Base-by-base conservation (phyloP, 2,797 vertebrate genomes). In the Lepilemur ruficaudatus region DNA sequence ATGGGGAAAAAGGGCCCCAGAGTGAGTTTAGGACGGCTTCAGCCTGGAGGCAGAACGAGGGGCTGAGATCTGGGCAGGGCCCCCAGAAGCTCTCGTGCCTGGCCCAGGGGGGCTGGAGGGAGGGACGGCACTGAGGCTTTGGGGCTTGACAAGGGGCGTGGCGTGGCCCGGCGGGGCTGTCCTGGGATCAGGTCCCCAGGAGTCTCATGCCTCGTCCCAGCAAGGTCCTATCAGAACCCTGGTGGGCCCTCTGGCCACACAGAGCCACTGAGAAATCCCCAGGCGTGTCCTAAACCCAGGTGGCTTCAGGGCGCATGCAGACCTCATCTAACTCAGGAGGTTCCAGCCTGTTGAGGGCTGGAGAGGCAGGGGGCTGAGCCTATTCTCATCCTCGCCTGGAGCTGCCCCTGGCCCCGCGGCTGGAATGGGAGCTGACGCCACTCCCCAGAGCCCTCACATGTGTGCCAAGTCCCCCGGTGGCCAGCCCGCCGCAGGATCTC, bases 11-110 rank as follows among this genome's bases (percentile, higher is more conserved):
- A 22, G 41, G 11, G 20, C 18, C 6, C 15, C 7, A 2, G 25
- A 65, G 18, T 23, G 11, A 23, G 15, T 18, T 41, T 30, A 48
- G 22, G 32, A 14, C 32, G n/a, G 32, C 17, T 10, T 30, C n/a
- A 1, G 23, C 15, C 12, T 23, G 13, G 4, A 2, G 38, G 13
- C 17, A n/a, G 48, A 3, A 35, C 0, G 0, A 12, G 1, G 0
- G 30, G 23, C 41, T 4, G 15, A n/a, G 81, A 52, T 15, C 43
- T 32, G 55, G 46, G 30, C 1, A 0, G 48, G n/a, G 38, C 46
- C 70, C 15, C 22, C 0, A 0, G 52, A 52, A 65, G 41, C n/a
- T 57, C 35, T 35, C 4, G 0, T 4, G 23, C 6, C 76, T 52
- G 22, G 65, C 22, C 14, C 25, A 43, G 25, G 63, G 32, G 30